Conservation (phyloP, 35 echinoderm and acorn worm species). For the Antedon bifida region DNA sequence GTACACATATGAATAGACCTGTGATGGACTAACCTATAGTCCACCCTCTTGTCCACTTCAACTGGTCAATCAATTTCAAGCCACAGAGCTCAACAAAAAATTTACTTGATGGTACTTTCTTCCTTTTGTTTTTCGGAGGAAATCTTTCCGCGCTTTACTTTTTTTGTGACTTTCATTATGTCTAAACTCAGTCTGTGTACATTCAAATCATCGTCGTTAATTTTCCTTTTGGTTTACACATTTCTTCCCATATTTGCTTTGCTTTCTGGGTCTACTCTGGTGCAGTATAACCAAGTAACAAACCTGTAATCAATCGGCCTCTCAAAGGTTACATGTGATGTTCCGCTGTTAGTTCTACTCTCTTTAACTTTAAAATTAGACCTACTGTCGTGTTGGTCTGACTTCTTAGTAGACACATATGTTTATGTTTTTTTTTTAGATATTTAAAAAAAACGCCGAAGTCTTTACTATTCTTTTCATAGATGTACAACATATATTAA, state of each 20-base stretch:
- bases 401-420: neutral
- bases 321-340: neutral
- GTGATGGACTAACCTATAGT: too few relatives aligned
- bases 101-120: too few relatives aligned
- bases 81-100: too few relatives aligned
- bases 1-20: too few relatives aligned
- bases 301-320: neutral
- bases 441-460: too few relatives aligned
- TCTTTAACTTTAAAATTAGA: neutral
- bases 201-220: neutral
- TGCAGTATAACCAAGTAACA: neutral
- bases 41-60: too few relatives aligned
- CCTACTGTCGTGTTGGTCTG: neutral
- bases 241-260: neutral
- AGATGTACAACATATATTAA: too few relatives aligned
- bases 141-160: too few relatives aligned
- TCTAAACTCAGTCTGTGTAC: neutral
- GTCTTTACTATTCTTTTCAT: too few relatives aligned
- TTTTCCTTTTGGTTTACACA: neutral
- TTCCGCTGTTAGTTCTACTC: neutral
- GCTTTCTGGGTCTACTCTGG: neutral
- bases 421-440: neutral
- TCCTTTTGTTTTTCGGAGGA: too few relatives aligned
- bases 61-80: too few relatives aligned
- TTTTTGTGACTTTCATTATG: neutral